Evolutionary conservation across 1,140 invertebrate species (phyloP).

Genomic region (Luehdorfia chinensis): DNA sequence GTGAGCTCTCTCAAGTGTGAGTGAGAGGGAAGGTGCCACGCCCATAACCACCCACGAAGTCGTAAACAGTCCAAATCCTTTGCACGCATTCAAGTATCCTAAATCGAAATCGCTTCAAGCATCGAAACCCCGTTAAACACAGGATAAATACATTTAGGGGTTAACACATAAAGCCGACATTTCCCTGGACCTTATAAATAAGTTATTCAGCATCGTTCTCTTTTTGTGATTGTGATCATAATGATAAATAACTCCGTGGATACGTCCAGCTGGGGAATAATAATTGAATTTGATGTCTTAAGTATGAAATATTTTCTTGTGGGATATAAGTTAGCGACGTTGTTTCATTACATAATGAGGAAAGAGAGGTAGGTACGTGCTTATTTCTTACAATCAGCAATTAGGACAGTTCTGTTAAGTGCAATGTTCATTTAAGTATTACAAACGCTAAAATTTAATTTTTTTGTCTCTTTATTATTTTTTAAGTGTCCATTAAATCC

Average conservation of each 20-base stretch:
- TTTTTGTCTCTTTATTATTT: background rate
- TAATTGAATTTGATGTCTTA: constrained; percentile 75
- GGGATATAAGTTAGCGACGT: background rate
- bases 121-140: constrained; percentile 30
- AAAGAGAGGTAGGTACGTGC: constrained; percentile 10
- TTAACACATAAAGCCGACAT: constrained; percentile 37
- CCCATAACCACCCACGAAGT: constrained; percentile 73
- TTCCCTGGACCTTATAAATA: constrained; percentile 52
- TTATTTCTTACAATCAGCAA: constrained; percentile 4
- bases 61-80: constrained; percentile 74
- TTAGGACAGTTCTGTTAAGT: constrained; percentile 4
- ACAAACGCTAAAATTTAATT: constrained; percentile 3
- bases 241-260: constrained; percentile 72
- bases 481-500: background rate
- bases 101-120: constrained; percentile 72
- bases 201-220: constrained; percentile 65
- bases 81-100: constrained; percentile 74
- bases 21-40: constrained; percentile 50
- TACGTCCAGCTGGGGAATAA: constrained; percentile 63
- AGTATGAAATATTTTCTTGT: constrained; percentile 45
- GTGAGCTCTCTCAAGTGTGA: constrained; percentile 23
- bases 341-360: background rate
- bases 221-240: constrained; percentile 70
- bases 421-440: background rate
- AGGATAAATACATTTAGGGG: constrained; percentile 33